Evolutionary conservation across 2,113 vertebrate genomes (phyloP), one percentile per base, ranked within the genome.

Genomic region (Onychorhynchus coronatus): DNA sequence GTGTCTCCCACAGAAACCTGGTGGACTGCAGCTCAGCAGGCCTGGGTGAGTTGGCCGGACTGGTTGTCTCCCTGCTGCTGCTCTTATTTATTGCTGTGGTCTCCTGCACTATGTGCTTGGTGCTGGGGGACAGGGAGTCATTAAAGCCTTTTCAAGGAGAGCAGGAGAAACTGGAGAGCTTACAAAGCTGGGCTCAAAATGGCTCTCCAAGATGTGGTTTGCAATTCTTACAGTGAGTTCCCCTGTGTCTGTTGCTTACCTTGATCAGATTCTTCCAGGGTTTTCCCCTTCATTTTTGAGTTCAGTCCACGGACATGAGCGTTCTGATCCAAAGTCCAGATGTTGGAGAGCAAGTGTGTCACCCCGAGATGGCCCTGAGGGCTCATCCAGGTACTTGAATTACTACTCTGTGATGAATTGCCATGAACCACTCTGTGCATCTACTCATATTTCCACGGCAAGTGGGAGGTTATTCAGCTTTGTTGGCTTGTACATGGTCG

Each of bases 401-500:
- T 68, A 41, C n/a, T 33, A 1, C 37, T 33, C 7, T 61, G 53
- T 12, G 14, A 37, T 49, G 18, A 77, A 74, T 42, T 58, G n/a
- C 42, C 10, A 0, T 2, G 24, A 91, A 11, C 12, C 11, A 16
- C 24, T 56, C 31, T 12, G 20, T 19, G 24, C 49, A 49, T 10
- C 27, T 28, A 4, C 44, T 28, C 11, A 0, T 21, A 27, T 41
- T 68, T 94, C 66, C 19, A 11, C 2, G 41, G 37, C 21, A 27
- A 24, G n/a, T 1, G 8, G 37, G 53, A 83, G 35, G 14, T 25
- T 46, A 4, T 20, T 74, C 12, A 35, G 50, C 65, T 46, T 22
- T 0, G 0, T 5, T 30, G 31, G 53, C 37, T 84, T 1, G 0
- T 1, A 2, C 0, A 0, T n/a, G 39, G 25, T 17, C 0, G 0